Evolutionary conservation across 2,113 vertebrate genomes (phyloP).

Genomic region (Sebastes schlegelii): DNA sequence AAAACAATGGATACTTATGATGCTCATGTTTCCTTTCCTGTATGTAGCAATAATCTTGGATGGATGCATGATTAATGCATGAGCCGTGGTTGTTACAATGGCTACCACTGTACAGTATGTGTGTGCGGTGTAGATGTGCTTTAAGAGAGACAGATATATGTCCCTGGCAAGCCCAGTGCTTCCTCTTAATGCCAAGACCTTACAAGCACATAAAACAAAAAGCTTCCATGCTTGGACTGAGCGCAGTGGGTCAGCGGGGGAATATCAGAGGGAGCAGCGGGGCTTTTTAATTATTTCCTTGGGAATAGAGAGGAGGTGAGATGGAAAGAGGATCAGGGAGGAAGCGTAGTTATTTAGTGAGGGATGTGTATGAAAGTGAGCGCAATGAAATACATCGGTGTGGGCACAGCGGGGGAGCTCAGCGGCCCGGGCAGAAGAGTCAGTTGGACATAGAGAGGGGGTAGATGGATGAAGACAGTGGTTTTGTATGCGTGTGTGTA

Average conservation of each 20-base stretch:
- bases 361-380: conserved; percentile 70
- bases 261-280: conserved; percentile 65
- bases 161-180: conserved; percentile 73
- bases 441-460: neutral
- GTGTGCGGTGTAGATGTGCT: conserved; percentile 22
- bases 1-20: neutral
- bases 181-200: conserved; percentile 73
- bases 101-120: conserved; percentile 8
- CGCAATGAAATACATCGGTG: conserved; percentile 78
- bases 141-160: conserved; percentile 67
- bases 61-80: conserved; percentile 40
- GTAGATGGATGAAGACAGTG: neutral
- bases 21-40: conserved; percentile 16
- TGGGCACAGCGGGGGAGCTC: conserved; percentile 74
- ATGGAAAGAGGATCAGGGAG: conserved; percentile 80
- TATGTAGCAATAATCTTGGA: conserved; percentile 47
- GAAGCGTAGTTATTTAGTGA: conserved; percentile 79
- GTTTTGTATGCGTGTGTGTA: neutral
- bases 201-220: conserved; percentile 81
- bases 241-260: conserved; percentile 54
- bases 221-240: conserved; percentile 44
- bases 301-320: conserved; percentile 77
- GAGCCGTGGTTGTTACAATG: conserved; percentile 20
- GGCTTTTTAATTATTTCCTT: conserved; percentile 87
- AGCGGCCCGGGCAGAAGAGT: neutral